A percentile compares a stretch with the other conserved stretches of the same genome.
These are phyloP conservation scores for Epizoanthus fatuus DNA, from an alignment of 92 coral and sea anemone genomes.

Conservation along the genomic window DNA sequence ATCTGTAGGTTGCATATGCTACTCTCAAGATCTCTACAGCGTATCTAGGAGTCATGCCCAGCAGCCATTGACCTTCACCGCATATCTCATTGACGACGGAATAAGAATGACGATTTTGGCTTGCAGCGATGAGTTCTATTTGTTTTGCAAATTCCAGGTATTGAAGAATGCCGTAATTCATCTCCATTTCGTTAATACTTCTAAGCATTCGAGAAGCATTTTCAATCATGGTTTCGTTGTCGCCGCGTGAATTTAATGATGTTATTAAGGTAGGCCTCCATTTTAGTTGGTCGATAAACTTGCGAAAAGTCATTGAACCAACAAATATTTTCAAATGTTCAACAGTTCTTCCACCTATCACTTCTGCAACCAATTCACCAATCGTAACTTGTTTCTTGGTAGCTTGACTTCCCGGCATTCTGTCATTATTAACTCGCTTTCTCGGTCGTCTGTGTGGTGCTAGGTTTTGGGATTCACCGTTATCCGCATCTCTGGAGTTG, in stretches of 20 bases:
- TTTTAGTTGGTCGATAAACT: constrained; percentile 9
- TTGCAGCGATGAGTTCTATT: constrained; percentile 1
- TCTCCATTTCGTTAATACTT: constrained; percentile 4
- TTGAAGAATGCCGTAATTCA: constrained; percentile 1
- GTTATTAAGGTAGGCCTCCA: background rate
- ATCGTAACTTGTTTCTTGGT: constrained; percentile 4
- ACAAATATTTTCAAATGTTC: background rate
- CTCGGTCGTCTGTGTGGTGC: too few relatives aligned
- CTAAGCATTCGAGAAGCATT: constrained; percentile 8
- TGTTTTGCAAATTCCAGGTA: constrained; percentile 13
- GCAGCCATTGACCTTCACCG: background rate
- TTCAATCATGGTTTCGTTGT: background rate
- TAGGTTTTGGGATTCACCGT: too few relatives aligned
- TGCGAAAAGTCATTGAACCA: background rate
- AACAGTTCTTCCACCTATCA: background rate
- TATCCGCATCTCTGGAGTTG: too few relatives aligned
- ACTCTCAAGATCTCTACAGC: constrained; percentile 2
- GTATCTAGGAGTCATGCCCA: background rate
- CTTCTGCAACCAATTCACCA: constrained; percentile 11
- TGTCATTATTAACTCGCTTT: too few relatives aligned
- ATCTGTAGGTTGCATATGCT: constrained; percentile 20
- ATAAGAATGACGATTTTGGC: constrained; percentile 16
- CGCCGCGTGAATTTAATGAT: background rate
- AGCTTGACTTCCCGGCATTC: too few relatives aligned
- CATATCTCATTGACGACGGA: background rate